Evolutionary conservation across 2,797 vertebrate genomes (phyloP), one percentile per base, ranked within the genome.

Genomic region (Rhinophrynus dorsalis): DNA sequence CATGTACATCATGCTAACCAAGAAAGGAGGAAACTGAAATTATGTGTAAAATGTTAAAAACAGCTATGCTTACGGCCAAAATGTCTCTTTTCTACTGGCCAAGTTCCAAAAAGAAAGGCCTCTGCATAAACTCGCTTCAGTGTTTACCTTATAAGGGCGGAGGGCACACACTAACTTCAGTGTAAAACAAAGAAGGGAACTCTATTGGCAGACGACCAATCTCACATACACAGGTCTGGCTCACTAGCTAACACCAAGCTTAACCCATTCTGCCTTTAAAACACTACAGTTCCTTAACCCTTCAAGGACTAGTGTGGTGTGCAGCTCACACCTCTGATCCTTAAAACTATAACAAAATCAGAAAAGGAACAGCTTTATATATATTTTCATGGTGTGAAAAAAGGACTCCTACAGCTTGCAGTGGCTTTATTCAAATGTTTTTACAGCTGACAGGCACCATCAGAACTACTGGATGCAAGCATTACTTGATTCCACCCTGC

Each of bases 71-170:
- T 1, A 1, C 17, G 3, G 62, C 47, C 17, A 55, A 6, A 63
- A 35, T 33, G 52, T 55, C 10, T 64, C 10, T 27, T 72, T 29
- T 23, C 6, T 62, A 9, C 20, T 35, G 55, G 74, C 23, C 0
- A 1, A 0, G 9, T 8, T 48, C 64, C 54, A 62, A 20, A 15
- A 0, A 7, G 11, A 23, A 30, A 12, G 23, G 35, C 52, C 54
- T 50, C 57, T 75, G 17, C 24, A 37, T 35, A 76, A 62, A 59
- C 63, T 55, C 24, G 45, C 52, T 69, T 56, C 38, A 17, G 8
- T 69, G 3, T 3, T 74, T 20, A 61, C 38, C 65, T 29, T 62
- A 60, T 35, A 68, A 2, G 47, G 76, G 67, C 18, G 27, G 48
- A 42, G 2, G 9, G 38, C 11, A 60, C 48, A 6, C 18, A 6